Evolutionary conservation across 2,113 vertebrate genomes (phyloP), one percentile per base, ranked within the genome.

Genomic region (Boleophthalmus pectinirostris): DNA sequence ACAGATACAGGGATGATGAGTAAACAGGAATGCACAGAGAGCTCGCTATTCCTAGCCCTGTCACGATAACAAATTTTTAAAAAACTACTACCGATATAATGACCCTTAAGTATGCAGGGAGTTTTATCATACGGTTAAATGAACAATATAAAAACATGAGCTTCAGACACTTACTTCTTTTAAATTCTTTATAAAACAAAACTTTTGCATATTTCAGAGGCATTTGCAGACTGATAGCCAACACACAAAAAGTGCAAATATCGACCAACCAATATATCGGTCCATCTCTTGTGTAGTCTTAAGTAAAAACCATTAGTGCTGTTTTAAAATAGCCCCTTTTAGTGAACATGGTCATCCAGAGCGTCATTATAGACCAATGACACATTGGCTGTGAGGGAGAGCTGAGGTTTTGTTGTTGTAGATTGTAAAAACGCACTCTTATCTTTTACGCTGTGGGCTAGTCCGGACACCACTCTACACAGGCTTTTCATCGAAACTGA

Each of bases 321-420:
- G 66, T 58, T 72, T 82, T 73, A 85, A 84, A 89, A 90, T 86
- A 73, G 82, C 47, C 73, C 72, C 82, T 89, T 88, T 85, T 81
- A 86, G 71, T 0, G 38, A 77, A 76, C 18, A 5, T 33, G 20
- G 74, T 71, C 65, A 73, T 85, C 72, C 16, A 33, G 76, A 75
- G 77, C 85, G 85, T 90, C 89, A 91, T 91, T 89, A 91, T 77
- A 84, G 77, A 70, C 81, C 73, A 85, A 73, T 70, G 85, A 90
- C 90, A 83, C 64, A 64, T 87, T 78, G 74, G 73, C 72, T 56
- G 65, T 70, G 75, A 43, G 12, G 70, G 67, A 69, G 77, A 21
- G 25, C 43, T 24, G 85, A 60, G 73, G 72, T 82, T 82, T 43
- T 82, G 87, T 85, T 87, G 82, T 88, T 67, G 82, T 64, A 64